Evolutionary conservation across 2,797 vertebrate genomes (phyloP), one percentile per base, ranked within the genome.

Genomic region (Gallinago nigripennis): DNA sequence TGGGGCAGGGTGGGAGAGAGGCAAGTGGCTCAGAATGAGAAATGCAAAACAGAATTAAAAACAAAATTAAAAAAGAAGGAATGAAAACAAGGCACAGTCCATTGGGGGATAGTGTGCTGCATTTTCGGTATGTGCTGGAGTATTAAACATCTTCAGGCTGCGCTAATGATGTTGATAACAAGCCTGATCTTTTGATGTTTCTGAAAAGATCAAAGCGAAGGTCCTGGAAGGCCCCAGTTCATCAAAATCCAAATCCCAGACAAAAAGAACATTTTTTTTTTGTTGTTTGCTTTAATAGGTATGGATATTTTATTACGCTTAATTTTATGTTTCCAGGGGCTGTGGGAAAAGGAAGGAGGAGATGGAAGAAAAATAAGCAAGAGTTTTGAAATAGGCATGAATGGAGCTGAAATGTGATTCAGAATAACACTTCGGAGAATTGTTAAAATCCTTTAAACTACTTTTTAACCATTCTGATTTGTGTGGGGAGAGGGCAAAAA

Each of bases 141-240:
- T 85, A 71, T 87, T 91, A 90, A 96, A 87, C 79, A 88, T 95
- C 80, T 96, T 93, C 86, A 82, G 68, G 86, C 86, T 0, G 0
- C 5, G 3, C 82, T 97, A 96, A 97, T 96, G 96, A 97, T 95
- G 92, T 73, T 96, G 84, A 87, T 96, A 93, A 96, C 81, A 90
- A 96, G 86, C 71, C 58, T 53, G 77, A 91, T 97, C 92, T 96
- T 97, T 97, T 97, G 97, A 96, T 96, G 94, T 97, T 95, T 95
- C 78, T 92, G 94, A 88, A 96, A 83, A 95, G 93, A 91, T 96
- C 95, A 92, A 96, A 96, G 94, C 8, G 50, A 88, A 88, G 51
- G 85, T 96, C 85, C 83, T 96, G 71, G 84, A 96, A 96, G 86
- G 71, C 80, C 73, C 60, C 43, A 70, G 65, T 96, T 96, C 82